Evolutionary conservation across 2,797 vertebrate species (phyloP).

Genomic region (Carduelis carduelis): DNA sequence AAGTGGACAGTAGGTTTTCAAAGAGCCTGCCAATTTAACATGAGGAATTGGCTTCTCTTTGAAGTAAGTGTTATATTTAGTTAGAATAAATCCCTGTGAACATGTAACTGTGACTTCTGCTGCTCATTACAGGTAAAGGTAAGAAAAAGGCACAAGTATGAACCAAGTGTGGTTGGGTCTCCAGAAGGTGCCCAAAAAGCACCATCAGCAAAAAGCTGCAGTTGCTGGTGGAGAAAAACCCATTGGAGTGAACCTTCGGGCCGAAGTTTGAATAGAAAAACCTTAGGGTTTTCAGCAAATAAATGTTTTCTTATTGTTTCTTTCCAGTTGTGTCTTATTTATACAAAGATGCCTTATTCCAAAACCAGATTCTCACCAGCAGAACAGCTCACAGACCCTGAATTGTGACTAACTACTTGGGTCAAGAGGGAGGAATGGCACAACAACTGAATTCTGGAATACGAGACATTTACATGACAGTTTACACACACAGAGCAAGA

Average conservation of each 20-base stretch:
- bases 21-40: background rate
- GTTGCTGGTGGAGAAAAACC: rapidly evolving
- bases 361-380: background rate
- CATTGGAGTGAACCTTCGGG: background rate
- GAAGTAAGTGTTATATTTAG: background rate
- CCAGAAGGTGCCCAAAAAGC: background rate
- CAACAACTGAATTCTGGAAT: background rate
- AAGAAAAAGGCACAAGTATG: background rate
- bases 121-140: background rate
- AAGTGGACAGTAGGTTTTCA: background rate
- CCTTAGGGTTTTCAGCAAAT: background rate
- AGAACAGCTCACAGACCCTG: background rate
- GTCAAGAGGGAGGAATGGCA: background rate
- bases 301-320: background rate
- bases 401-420: background rate
- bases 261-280: background rate
- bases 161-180: background rate
- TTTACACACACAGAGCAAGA: background rate
- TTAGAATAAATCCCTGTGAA: background rate
- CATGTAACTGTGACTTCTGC: background rate
- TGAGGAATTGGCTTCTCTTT: background rate
- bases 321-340: background rate
- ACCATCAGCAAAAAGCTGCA: background rate
- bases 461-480: background rate
- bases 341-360: background rate